A percentile compares a stretch with the other conserved stretches of the same genome.
phyloP scores from a whole-genome alignment of 2,888 invertebrate genomes.

The Brachynemurus nebulosus region DNA sequence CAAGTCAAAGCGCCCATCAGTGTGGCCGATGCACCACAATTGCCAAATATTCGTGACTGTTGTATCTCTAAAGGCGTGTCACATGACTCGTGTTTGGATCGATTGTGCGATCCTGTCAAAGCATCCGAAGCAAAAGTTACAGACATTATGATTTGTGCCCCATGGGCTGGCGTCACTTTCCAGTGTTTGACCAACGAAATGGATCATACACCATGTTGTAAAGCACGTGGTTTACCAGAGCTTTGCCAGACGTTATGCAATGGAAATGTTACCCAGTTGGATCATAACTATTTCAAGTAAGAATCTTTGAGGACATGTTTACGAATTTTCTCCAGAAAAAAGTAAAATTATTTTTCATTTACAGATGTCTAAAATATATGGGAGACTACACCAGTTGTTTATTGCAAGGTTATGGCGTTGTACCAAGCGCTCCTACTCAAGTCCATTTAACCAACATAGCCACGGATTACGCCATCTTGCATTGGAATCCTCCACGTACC shows the following conservation, averaged over 20 bases:
- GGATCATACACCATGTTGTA: constrained; percentile 72
- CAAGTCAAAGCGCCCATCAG: constrained; percentile 40
- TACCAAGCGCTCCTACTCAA: constrained; percentile 57
- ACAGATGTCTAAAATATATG: constrained; percentile 67
- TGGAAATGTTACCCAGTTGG: constrained; percentile 62
- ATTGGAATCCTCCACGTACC: constrained; percentile 60
- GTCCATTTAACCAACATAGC: constrained; percentile 60
- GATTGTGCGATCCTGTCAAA: constrained; percentile 63
- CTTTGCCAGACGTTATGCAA: constrained; percentile 64
- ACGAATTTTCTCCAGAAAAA: background rate
- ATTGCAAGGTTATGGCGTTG: constrained; percentile 70
- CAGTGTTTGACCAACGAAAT: constrained; percentile 64
- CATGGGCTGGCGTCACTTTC: constrained; percentile 72
- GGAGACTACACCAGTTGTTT: constrained; percentile 67
- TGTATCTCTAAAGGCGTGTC: constrained; percentile 57
- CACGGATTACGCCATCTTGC: constrained; percentile 60
- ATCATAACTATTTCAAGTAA: constrained; percentile 73
- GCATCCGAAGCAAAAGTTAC: constrained; percentile 43
- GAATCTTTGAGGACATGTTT: constrained; percentile 19
- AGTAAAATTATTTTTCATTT: constrained; percentile 7
- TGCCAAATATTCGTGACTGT: constrained; percentile 60
- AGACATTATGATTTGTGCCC: constrained; percentile 80
- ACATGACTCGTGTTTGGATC: constrained; percentile 59
- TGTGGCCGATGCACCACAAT: constrained; percentile 45
- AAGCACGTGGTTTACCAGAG: constrained; percentile 57